Evolutionary conservation across 2,888 invertebrate genomes (phyloP), one percentile per base, ranked within the genome.

Genomic region (Melanostoma mellinum): DNA sequence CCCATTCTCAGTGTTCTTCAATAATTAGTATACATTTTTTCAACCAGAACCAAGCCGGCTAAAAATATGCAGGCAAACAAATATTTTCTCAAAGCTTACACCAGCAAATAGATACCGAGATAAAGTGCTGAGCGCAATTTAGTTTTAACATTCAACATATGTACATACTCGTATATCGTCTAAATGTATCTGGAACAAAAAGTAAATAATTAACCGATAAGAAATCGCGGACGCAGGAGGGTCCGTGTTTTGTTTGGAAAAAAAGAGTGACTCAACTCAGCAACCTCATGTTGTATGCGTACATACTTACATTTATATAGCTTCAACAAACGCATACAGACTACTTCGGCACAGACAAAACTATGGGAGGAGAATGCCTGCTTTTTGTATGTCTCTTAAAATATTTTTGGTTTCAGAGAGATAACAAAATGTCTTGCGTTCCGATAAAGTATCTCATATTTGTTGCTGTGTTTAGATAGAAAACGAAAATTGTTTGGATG

Each of bases 201-300:
- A 79, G 73, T 68, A 79, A 79, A 79, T 73, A 79, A 79, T 79
- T 67, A 73, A 55, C 33, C 67, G 78, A 73, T 79, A 79, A 79
- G 60, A 73, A 79, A 79, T 73, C 78, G 52, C 77, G 40, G 68
- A 20, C 20, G 20, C 20, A 20, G 42, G 72, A 52, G 60, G 38
- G 36, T 52, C 44, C 48, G 6, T 33, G 35, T 48, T 50, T 10
- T 3, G 2, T 38, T 35, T 42, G 48, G n/a, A 3, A 36, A 36
- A 56, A 58, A n/a, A 58, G 9, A 58, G 58, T 46, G 67, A 60
- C 53, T 69, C 69, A 44, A 58, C 53, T 46, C 40, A 6, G n/a
- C 48, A 63, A 50, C 5, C 6, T 8, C 20, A 20, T 20, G 1
- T 20, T 20, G 20, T 20, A 20, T 20, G 20, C 1, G 20, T 20